phyloP scores from a whole-genome alignment of 2,888 invertebrate species.

The Pterostichus niger region DNA sequence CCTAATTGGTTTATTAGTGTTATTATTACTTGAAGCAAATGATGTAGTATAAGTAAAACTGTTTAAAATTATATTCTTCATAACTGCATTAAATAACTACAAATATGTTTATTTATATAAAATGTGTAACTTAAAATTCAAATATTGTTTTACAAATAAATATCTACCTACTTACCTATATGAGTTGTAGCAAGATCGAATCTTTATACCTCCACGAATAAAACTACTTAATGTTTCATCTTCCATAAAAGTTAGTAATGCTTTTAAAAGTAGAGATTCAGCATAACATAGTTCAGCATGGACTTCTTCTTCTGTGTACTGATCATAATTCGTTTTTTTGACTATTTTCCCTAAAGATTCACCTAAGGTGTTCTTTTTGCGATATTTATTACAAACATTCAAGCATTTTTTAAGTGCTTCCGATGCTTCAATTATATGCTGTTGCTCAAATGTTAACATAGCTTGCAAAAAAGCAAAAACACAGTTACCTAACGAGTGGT shows the following conservation, averaged over 20 bases:
- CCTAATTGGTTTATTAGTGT: too few species aligned
- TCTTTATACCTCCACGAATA: slow-evolving; percentile 95
- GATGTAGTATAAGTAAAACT: too few species aligned
- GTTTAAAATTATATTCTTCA: too few species aligned
- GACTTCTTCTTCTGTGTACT: slow-evolving; percentile 89
- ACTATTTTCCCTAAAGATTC: slow-evolving; percentile 91
- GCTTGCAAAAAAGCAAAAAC: slow-evolving; percentile 96
- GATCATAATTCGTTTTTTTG: slow-evolving; percentile 87
- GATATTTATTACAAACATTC: slow-evolving; percentile 86
- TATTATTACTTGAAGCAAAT: too few species aligned
- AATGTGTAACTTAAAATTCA: too few species aligned
- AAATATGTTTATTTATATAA: too few species aligned
- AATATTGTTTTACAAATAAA: too few species aligned
- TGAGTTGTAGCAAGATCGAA: slow-evolving; percentile 92
- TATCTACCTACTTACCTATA: slow-evolving; percentile 86
- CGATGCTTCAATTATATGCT: slow-evolving; percentile 86
- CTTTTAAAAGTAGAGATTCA: slow-evolving; percentile 92
- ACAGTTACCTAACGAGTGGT: slow-evolving; percentile 93
- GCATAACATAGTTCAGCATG: slow-evolving; percentile 98
- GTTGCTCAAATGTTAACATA: slow-evolving; percentile 93
- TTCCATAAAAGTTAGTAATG: slow-evolving; percentile 94
- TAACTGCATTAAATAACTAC: too few species aligned
- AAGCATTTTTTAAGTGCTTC: slow-evolving; percentile 88
- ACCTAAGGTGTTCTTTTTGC: slow-evolving; percentile 85
- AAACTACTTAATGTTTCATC: slow-evolving; percentile 96